These are phyloP conservation scores for Aporophyla nigra DNA, from an alignment of 2,888 invertebrate species.

Conservation along the genomic window DNA sequence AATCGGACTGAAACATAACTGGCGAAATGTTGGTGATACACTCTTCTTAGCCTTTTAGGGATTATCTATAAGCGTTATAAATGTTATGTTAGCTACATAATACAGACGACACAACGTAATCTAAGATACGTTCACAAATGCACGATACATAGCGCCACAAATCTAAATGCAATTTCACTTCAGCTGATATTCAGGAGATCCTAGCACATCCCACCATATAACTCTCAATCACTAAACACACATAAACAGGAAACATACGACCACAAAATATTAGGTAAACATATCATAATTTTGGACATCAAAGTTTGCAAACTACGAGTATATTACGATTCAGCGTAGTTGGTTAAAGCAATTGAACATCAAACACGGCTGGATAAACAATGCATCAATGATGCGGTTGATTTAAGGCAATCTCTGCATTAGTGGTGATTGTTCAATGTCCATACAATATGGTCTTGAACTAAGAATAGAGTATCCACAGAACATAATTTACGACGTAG, in stretches of 20 bases:
- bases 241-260: slow-evolving; percentile 11
- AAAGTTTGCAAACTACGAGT: slow-evolving; percentile 28
- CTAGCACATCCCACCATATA: not conserved
- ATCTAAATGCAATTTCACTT: not conserved
- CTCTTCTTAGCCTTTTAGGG: not conserved
- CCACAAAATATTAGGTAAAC: slow-evolving; percentile 19
- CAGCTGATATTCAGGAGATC: not conserved
- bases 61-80: no score
- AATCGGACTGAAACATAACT: not conserved
- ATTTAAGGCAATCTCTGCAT: slow-evolving; percentile 33
- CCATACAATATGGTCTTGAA: not conserved
- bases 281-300: slow-evolving; percentile 18
- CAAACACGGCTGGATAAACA: slow-evolving; percentile 31
- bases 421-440: slow-evolving; percentile 8
- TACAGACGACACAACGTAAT: no score
- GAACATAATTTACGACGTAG: slow-evolving; percentile 9
- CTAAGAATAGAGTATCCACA: slow-evolving; percentile 16
- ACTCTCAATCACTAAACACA: not conserved
- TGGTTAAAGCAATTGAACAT: slow-evolving; percentile 37
- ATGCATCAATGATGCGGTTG: slow-evolving; percentile 29
- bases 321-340: slow-evolving; percentile 21
- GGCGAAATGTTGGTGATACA: not conserved
- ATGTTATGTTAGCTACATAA: no score
- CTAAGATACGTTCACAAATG: no score
- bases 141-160: no score